Percentiles rank a stretch among this genome's conserved stretches.
phyloP scores from a whole-genome alignment of 2,888 invertebrate genomes.

The Sarcophaga rosellei region DNA sequence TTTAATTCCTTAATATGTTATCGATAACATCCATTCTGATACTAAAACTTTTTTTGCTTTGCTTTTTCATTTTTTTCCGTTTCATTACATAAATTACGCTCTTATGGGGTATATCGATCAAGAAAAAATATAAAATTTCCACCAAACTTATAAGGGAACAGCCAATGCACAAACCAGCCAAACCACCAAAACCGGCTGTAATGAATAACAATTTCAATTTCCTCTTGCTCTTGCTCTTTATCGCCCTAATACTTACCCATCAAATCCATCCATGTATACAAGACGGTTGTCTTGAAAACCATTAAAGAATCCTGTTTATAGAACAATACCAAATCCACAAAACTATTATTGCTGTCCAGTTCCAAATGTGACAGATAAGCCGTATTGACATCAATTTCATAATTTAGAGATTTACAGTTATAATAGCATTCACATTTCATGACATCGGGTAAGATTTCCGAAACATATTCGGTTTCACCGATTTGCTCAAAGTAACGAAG shows the following conservation, averaged over 20 bases:
- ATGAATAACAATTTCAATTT: not conserved
- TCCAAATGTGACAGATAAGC: slow-evolving; percentile 55
- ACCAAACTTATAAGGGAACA: slow-evolving; percentile 81
- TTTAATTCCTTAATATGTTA: slow-evolving; percentile 24
- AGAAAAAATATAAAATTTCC: slow-evolving; percentile 80
- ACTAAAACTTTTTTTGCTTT: slow-evolving; percentile 2
- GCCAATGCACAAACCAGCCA: slow-evolving; percentile 82
- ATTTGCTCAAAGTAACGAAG: slow-evolving; percentile 69
- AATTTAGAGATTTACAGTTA: slow-evolving; percentile 76
- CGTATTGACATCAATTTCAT: slow-evolving; percentile 72
- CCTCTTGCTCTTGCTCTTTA: not conserved
- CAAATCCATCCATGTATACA: slow-evolving; percentile 81
- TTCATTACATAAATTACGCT: slow-evolving; percentile 1
- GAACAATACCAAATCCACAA: slow-evolving; percentile 78
- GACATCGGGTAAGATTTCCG: slow-evolving; percentile 68
- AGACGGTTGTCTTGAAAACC: slow-evolving; percentile 80
- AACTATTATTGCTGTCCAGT: slow-evolving; percentile 67
- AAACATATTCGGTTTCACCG: slow-evolving; percentile 73
- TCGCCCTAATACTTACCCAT: slow-evolving; percentile 77
- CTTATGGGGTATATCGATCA: slow-evolving; percentile 74
- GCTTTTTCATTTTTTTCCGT: not conserved
- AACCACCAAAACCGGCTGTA: slow-evolving; percentile 82
- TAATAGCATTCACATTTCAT: slow-evolving; percentile 77
- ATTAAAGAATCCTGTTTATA: slow-evolving; percentile 77
- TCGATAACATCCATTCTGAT: slow-evolving; percentile 16